Conservation (phyloP, 2,888 invertebrate genomes). For the Timema cristinae region DNA sequence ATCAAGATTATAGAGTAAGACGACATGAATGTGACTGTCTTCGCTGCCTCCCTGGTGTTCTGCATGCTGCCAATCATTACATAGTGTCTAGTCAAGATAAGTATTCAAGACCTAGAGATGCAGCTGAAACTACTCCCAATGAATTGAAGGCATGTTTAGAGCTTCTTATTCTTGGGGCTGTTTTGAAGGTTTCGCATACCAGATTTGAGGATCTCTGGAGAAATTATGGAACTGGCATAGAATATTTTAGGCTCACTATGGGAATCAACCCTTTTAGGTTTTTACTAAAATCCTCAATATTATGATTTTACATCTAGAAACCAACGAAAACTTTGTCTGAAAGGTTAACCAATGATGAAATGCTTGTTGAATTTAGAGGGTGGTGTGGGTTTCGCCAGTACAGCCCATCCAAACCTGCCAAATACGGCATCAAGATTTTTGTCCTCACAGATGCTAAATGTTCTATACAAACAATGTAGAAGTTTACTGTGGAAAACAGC, state of each 20-base stretch:
- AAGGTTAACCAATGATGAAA: conserved; percentile 35
- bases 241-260: conserved; percentile 2
- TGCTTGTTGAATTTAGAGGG: conserved; percentile 33
- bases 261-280: background rate
- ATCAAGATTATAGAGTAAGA: background rate
- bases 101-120: background rate
- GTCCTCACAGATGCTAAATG: conserved; percentile 33
- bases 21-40: background rate
- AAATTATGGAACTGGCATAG: conserved; percentile 5
- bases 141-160: conserved; percentile 6
- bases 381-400: conserved; percentile 36
- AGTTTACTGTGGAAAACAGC: conserved; percentile 33
- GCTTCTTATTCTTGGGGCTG: background rate
- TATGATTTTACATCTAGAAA: background rate
- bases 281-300: background rate
- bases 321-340: conserved; percentile 24
- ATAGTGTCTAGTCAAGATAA: background rate
- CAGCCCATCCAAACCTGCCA: conserved; percentile 39
- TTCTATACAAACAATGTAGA: conserved; percentile 32
- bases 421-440: conserved; percentile 37
- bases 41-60: background rate
- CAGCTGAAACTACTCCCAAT: background rate
- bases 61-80: background rate
- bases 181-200: conserved; percentile 1
- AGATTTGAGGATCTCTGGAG: conserved; percentile 1